Percentiles rank a stretch among this genome's conserved stretches.
Evolutionary conservation across 2,113 vertebrate genomes (phyloP).

Genomic region (Anarrhichthys ocellatus): DNA sequence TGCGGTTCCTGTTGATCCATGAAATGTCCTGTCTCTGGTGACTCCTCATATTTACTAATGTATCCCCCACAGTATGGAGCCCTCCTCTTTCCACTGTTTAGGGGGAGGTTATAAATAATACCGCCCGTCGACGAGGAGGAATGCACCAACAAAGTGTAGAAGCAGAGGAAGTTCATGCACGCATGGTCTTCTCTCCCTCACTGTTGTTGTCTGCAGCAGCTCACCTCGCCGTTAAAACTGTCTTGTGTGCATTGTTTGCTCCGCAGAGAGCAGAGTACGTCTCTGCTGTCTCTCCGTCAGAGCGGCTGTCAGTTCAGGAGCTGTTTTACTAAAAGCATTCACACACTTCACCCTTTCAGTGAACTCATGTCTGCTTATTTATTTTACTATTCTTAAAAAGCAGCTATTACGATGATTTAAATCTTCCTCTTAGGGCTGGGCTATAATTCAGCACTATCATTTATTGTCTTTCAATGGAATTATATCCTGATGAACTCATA

Average conservation of each 20-base stretch:
- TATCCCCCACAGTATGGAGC: slow-evolving; percentile 89
- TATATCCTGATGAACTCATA: neutral
- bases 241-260: slow-evolving; percentile 87
- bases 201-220: slow-evolving; percentile 89
- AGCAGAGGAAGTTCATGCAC: slow-evolving; percentile 88
- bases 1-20: slow-evolving; percentile 95
- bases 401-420: neutral
- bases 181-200: slow-evolving; percentile 87
- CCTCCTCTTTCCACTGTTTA: slow-evolving; percentile 92
- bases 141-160: slow-evolving; percentile 90
- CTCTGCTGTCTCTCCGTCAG: slow-evolving; percentile 49
- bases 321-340: slow-evolving; percentile 57
- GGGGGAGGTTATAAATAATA: slow-evolving; percentile 95
- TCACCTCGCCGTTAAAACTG: slow-evolving; percentile 89
- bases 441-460: neutral
- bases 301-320: slow-evolving; percentile 18
- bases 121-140: slow-evolving; percentile 90
- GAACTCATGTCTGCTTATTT: neutral
- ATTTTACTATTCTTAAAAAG: neutral
- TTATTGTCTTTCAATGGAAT: neutral
- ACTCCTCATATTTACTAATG: slow-evolving; percentile 95
- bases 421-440: neutral
- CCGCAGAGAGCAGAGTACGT: slow-evolving; percentile 79
- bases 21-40: slow-evolving; percentile 95
- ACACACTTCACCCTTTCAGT: slow-evolving; percentile 8